Evolutionary conservation across 2,797 vertebrate species (phyloP), one percentile per base, ranked within the genome.

Genomic region (Trachurus trachurus): DNA sequence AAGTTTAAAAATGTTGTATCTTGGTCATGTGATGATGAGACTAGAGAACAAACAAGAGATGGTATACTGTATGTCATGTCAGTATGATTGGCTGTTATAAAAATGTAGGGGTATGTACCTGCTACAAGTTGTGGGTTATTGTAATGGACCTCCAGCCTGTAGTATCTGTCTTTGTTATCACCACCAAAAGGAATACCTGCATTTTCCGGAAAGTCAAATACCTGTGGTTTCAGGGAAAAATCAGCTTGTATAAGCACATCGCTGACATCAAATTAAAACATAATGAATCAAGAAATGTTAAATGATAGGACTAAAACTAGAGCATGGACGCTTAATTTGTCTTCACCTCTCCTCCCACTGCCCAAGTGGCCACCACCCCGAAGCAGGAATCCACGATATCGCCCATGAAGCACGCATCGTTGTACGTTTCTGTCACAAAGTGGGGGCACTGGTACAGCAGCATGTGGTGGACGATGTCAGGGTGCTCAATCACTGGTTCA

Each of bases 141-240:
- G 83, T 95, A 95, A 82, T 95, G 94, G 52, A 94, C 84, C 85
- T 95, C 93, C 83, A 96, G 82, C 37, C 87, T 86, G 58, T 92
- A 95, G 34, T 87, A 68, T 4, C 1, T 19, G 5, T 76, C 17
- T 0, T 4, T 68, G 22, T 67, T 21, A 7, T 42, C 83, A 34
- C 85, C 93, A 71, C 93, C 94, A 4, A 95, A 4, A 11, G 93
- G 89, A 83, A 95, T 84, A 16, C 94, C 95, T 0, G 58, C 66
- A 77, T 85, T 60, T 57, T 90, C 89, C 6, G 94, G 94, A 60
- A 95, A n/a, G 52, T 92, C 82, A 42, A 78, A 89, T 3, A 16
- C 78, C 94, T 95, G 61, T 45, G 15, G 31, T 57, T 56, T 26
- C 22, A 64, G 26, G 26, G 50, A 76, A 13, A 34, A 71, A 69